Percentiles rank a stretch among this genome's conserved stretches.
Conservation (phyloP, 2,888 invertebrate genomes). For the Eupithecia pulchellata region DNA sequence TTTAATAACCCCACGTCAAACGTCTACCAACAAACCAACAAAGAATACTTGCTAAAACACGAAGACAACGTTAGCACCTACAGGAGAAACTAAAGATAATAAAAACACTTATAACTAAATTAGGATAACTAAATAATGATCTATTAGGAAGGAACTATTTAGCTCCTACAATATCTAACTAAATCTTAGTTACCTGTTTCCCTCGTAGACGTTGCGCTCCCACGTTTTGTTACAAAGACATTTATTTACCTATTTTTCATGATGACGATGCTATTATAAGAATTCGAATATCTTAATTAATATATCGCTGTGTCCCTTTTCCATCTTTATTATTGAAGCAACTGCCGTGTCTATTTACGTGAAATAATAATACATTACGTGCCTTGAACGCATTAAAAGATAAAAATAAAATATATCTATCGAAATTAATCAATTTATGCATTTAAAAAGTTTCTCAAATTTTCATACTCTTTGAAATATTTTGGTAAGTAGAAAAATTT, state of each 20-base stretch:
- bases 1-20: not conserved
- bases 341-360: too few relatives aligned
- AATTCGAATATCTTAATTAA: too few relatives aligned
- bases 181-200: not conserved
- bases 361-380: too few relatives aligned
- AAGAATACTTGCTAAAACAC: not conserved
- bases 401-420: too few relatives aligned
- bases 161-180: too few relatives aligned
- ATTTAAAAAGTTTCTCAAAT: too few relatives aligned
- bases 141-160: not conserved
- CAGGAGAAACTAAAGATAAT: not conserved
- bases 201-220: not conserved
- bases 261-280: not conserved
- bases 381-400: too few relatives aligned
- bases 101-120: not conserved
- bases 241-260: not conserved
- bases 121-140: not conserved
- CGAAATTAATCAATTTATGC: too few relatives aligned
- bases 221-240: not conserved
- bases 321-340: too few relatives aligned
- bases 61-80: not conserved
- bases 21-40: not conserved
- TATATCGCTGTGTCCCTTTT: too few relatives aligned
- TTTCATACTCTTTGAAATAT: too few relatives aligned
- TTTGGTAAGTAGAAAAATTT: too few relatives aligned